Conservation (phyloP, 2,113 vertebrate genomes). For the Nettapus auritus region DNA sequence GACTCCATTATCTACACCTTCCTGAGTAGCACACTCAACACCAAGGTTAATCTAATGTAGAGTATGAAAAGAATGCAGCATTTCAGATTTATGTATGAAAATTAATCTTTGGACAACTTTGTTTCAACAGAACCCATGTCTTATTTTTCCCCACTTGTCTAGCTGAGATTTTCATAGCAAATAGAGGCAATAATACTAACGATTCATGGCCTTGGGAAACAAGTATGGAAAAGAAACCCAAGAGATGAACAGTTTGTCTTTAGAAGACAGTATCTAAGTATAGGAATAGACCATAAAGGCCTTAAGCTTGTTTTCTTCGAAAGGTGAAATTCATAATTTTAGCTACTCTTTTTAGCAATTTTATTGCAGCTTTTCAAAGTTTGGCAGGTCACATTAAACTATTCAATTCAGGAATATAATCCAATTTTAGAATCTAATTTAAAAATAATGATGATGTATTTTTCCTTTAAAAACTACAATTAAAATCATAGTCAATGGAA, state of each 20-base stretch:
- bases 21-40: conserved; percentile 43
- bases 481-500: neutral
- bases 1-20: conserved; percentile 45
- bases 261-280: conserved; percentile 38
- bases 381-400: neutral
- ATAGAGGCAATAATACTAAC: conserved; percentile 10
- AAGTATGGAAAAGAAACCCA: neutral
- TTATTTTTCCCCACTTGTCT: neutral
- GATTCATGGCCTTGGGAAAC: conserved; percentile 35
- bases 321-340: conserved; percentile 32
- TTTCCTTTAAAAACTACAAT: neutral
- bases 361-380: conserved; percentile 38
- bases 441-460: neutral
- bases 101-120: conserved; percentile 47
- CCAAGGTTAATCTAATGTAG: conserved; percentile 55
- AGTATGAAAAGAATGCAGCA: conserved; percentile 53
- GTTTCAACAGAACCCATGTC: neutral
- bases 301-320: neutral
- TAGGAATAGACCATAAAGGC: neutral
- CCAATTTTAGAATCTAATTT: neutral
- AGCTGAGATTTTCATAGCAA: conserved; percentile 40
- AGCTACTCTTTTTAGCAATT: neutral
- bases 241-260: conserved; percentile 43
- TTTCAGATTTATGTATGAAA: conserved; percentile 66
- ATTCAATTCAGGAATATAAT: conserved; percentile 22